A percentile compares a stretch with the other conserved stretches of the same genome.
Evolutionary conservation across 2,113 vertebrate genomes (phyloP).

Genomic region (Junco hyemalis): DNA sequence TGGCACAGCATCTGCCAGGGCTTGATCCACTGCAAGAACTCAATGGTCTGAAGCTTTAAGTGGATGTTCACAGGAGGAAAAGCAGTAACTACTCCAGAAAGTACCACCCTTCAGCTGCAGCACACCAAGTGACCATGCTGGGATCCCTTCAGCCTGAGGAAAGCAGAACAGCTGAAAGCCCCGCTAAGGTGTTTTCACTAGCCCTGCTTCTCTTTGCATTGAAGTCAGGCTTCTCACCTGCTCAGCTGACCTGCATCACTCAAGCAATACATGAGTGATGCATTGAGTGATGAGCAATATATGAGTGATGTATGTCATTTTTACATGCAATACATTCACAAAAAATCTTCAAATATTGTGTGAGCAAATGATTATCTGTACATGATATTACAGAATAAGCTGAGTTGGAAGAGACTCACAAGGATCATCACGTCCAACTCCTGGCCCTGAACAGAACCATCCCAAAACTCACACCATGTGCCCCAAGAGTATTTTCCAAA

Average conservation of each 20-base stretch:
- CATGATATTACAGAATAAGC: background rate
- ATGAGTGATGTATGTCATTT: background rate
- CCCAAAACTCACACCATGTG: background rate
- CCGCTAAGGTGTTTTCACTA: background rate
- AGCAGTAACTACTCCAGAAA: background rate
- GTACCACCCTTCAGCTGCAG: background rate
- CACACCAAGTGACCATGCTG: background rate
- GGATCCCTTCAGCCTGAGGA: background rate
- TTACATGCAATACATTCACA: background rate
- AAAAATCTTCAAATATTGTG: background rate
- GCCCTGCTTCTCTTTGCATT: background rate
- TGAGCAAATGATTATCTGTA: background rate
- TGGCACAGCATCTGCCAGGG: background rate
- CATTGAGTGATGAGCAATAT: no score
- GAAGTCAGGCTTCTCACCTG: background rate
- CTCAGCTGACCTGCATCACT: background rate
- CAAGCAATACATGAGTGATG: background rate
- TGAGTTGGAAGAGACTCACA: background rate
- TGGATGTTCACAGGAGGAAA: background rate
- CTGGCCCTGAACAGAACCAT: background rate
- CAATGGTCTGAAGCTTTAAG: background rate
- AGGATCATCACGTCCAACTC: rapidly evolving
- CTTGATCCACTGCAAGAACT: background rate
- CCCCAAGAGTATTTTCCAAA: background rate
- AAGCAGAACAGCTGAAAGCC: background rate